These are phyloP conservation scores for Cephonodes hylas DNA, from an alignment of 2,888 invertebrate genomes.

Conservation along the genomic window DNA sequence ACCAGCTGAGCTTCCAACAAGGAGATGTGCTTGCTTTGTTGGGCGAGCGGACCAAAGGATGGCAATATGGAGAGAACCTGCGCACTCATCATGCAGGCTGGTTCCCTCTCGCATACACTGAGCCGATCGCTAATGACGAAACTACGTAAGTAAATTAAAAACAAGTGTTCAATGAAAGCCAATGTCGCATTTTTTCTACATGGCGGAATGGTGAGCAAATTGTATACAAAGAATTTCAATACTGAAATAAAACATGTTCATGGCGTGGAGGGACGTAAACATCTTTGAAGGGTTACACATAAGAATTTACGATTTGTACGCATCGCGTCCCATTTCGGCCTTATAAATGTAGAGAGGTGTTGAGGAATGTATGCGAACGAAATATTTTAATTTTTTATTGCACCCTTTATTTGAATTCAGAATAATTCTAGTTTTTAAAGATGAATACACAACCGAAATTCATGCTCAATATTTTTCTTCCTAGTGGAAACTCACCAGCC, in stretches of 20 bases:
- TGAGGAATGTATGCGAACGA: not conserved
- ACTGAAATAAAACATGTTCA: not conserved
- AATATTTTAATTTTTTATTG: not conserved
- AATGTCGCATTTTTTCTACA: not conserved
- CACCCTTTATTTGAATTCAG: not conserved
- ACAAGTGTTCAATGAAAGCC: not conserved
- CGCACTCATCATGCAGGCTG: slow-evolving; percentile 95
- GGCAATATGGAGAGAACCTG: slow-evolving; percentile 98
- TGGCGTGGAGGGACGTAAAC: not conserved
- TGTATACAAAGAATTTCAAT: not conserved
- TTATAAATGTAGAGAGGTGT: not conserved
- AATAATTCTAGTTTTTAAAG: not conserved
- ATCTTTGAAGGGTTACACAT: not conserved
- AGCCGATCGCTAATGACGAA: slow-evolving; percentile 86
- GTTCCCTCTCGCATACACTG: slow-evolving; percentile 98
- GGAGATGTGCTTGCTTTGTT: slow-evolving; percentile 93
- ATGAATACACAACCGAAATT: not conserved
- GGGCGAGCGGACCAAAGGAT: slow-evolving; percentile 95
- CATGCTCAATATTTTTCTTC: not conserved
- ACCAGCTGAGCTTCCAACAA: slow-evolving; percentile 95
- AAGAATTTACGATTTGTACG: not conserved
- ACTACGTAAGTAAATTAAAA: slow-evolving; percentile 72
- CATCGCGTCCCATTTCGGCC: not conserved
- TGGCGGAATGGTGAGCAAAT: no score
- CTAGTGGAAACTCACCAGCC: slow-evolving; percentile 62